Base-by-base conservation (phyloP, 2,113 vertebrate species). In the Cyanoliseus patagonus region DNA sequence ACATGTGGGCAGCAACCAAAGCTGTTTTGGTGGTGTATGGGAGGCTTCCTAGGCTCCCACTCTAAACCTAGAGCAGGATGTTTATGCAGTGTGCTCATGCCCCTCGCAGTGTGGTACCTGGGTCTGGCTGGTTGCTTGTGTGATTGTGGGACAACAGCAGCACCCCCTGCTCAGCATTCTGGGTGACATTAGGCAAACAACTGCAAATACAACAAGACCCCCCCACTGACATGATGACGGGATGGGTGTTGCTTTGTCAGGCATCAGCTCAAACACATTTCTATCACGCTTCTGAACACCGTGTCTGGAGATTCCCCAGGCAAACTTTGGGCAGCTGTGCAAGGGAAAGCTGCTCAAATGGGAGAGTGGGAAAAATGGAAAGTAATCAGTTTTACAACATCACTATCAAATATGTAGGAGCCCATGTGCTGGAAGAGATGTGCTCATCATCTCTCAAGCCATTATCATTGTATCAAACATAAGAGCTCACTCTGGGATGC, bases 351-450 rank as follows among this genome's bases (percentile, higher is more conserved):
- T 66, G 6, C 83, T 90, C 67, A 83, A 77, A 79, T 37, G 57
- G 47, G 35, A 86, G 49, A 59, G 84, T 51, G 44, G 72, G 51
- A 18, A 49, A 79, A 77, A 73, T 52, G 42, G 74, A 78, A 95
- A 91, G 51, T 20, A 53, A 52, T n/a, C 72, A 41, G 12, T 16
- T 33, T 46, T 72, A 37, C 77, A 91, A 57, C 55, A 52, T 66
- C 46, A 12, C 67, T 44, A 83, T 95, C 70, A 97, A 95, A 92
- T 93, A 95, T 93, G 83, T 28, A 96, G 82, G 69, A 96, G 27
- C 10, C 28, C 10, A 1, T 24, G 37, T 69, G 53, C 74, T 94
- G 53, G 62, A 85, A 95, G 88, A 75, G 55, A 69, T 31, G 44
- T 53, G 67, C 12, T 91, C 61, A 10, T 77, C 66, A 19, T 44